Conservation (phyloP, 2,113 vertebrate genomes). For the Thomomys bottae region DNA sequence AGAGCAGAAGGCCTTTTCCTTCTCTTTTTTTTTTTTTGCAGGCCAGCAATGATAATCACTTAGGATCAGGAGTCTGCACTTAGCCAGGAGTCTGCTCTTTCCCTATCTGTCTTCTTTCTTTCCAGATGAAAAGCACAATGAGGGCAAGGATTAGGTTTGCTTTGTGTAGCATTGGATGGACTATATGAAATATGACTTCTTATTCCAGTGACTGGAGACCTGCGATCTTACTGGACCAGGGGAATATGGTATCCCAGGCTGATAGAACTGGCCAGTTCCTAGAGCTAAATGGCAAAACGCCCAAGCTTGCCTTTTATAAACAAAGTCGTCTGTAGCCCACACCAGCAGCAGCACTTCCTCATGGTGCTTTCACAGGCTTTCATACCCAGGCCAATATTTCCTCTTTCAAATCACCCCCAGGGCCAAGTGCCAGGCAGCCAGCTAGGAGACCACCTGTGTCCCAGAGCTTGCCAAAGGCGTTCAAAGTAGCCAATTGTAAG, state of each 20-base stretch:
- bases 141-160: not conserved
- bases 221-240: not conserved
- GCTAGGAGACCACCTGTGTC: not conserved
- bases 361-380: not conserved
- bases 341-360: not conserved
- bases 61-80: no score
- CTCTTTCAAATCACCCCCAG: not conserved
- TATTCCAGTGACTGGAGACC: not conserved
- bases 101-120: not conserved
- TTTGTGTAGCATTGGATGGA: not conserved
- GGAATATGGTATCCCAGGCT: not conserved
- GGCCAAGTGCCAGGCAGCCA: not conserved
- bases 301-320: not conserved
- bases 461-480: not conserved
- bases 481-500: not conserved
- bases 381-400: not conserved
- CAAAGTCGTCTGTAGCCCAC: not conserved
- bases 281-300: not conserved
- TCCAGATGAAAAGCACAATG: not conserved
- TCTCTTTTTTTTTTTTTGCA: no score
- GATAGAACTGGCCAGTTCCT: not conserved
- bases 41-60: not conserved
- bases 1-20: not conserved
- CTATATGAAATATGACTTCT: not conserved
- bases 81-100: not conserved